Evolutionary conservation across 2,797 vertebrate genomes (phyloP).

Genomic region (Chaenodraco wilsoni): DNA sequence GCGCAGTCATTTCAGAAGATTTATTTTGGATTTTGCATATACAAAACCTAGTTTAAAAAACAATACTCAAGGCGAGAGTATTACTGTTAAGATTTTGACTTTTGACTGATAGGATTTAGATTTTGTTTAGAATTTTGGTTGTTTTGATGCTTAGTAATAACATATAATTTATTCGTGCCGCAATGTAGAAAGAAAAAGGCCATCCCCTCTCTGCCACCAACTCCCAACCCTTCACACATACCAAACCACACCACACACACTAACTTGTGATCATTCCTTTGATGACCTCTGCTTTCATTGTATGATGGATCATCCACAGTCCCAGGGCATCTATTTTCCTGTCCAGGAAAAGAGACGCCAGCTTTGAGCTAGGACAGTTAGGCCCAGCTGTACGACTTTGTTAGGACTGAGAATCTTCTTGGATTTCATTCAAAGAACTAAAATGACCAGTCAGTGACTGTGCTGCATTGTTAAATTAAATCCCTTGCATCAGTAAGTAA

Average conservation of each 20-base stretch:
- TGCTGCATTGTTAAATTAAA: not conserved
- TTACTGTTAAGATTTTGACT: too few relatives aligned
- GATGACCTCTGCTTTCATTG: slow-evolving; percentile 82
- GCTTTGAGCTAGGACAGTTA: slow-evolving; percentile 61
- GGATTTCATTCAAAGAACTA: slow-evolving; percentile 7
- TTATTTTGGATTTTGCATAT: slow-evolving; percentile 35
- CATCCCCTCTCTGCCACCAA: slow-evolving; percentile 1
- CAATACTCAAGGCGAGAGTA: not conserved
- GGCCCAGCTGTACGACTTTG: slow-evolving; percentile 46
- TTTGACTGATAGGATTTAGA: too few relatives aligned
- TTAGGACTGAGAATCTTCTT: slow-evolving; percentile 19
- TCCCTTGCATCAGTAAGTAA: not conserved
- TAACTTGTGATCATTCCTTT: slow-evolving; percentile 73
- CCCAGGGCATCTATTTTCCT: slow-evolving; percentile 82
- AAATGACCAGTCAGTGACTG: not conserved
- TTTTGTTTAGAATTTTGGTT: slow-evolving; percentile 28
- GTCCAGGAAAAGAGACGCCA: slow-evolving; percentile 67
- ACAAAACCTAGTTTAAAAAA: slow-evolving; percentile 25
- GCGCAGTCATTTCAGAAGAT: slow-evolving; percentile 41
- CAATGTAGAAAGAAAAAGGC: slow-evolving; percentile 38
- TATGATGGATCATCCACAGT: slow-evolving; percentile 80
- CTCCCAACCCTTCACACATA: slow-evolving; percentile 1
- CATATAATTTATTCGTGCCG: slow-evolving; percentile 19
- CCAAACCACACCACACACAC: slow-evolving; percentile 36
- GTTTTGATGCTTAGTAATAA: slow-evolving; percentile 41